phyloP scores from a whole-genome alignment of 2,113 vertebrate species.

The Caranx ignobilis region DNA sequence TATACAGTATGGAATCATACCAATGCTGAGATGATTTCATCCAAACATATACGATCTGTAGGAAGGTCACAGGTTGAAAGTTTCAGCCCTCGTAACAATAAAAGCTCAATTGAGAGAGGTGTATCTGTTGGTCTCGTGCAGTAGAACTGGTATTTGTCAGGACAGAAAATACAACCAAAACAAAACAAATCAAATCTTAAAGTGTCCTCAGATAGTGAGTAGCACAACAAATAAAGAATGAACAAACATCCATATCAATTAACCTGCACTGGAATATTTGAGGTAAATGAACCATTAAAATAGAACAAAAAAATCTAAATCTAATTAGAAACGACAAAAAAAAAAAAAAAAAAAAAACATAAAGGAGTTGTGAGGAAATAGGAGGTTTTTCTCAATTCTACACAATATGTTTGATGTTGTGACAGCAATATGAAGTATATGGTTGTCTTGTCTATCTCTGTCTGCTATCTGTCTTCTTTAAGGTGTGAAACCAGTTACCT shows the following conservation, averaged over 20 bases:
- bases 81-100: too few species aligned
- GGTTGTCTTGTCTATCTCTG: neutral
- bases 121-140: too few species aligned
- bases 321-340: neutral
- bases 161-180: too few species aligned
- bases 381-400: neutral
- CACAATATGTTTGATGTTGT: neutral
- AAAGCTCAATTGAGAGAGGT: too few species aligned
- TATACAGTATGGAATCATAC: neutral
- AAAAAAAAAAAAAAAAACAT: neutral
- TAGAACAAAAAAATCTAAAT: neutral
- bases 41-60: neutral
- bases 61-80: neutral
- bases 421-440: too few species aligned
- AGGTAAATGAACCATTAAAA: too few species aligned
- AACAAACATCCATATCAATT: too few species aligned
- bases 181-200: too few species aligned
- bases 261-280: neutral
- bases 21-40: neutral
- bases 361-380: neutral
- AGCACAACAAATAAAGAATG: too few species aligned
- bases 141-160: too few species aligned
- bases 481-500: slow-evolving; percentile 45
- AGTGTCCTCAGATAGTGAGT: too few species aligned
- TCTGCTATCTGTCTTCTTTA: neutral